These are phyloP conservation scores for Dromiciops gliroides DNA, from an alignment of 2,113 vertebrate species.

Conservation along the genomic window DNA sequence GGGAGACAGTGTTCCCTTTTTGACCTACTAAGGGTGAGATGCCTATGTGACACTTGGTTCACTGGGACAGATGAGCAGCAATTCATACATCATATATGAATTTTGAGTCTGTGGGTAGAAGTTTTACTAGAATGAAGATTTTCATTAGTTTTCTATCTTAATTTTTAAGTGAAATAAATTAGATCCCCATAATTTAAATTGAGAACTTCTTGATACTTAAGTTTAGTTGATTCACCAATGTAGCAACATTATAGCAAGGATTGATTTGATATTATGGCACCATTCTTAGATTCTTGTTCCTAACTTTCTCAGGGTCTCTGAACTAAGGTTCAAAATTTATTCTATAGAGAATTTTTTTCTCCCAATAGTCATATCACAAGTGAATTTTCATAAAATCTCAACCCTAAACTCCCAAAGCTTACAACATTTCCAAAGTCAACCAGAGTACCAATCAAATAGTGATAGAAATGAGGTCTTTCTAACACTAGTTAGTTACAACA, in stretches of 20 bases:
- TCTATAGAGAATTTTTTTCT: background rate
- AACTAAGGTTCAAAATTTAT: background rate
- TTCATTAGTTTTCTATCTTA: background rate
- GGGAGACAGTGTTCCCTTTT: background rate
- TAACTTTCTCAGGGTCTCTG: background rate
- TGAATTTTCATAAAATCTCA: background rate
- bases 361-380: background rate
- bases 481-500: slow-evolving; percentile 13
- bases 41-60: background rate
- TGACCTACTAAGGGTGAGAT: background rate
- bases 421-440: background rate
- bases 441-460: slow-evolving; percentile 19
- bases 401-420: background rate
- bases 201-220: background rate
- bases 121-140: background rate
- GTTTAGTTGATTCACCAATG: background rate
- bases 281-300: background rate
- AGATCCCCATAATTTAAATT: background rate
- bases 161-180: background rate
- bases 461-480: slow-evolving; percentile 29
- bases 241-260: background rate
- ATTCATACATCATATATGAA: background rate
- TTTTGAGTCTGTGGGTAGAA: background rate
- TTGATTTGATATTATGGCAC: background rate
- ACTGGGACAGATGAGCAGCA: background rate